phyloP scores from a whole-genome alignment of 2,888 invertebrate species.

The Cerastoderma edule region DNA sequence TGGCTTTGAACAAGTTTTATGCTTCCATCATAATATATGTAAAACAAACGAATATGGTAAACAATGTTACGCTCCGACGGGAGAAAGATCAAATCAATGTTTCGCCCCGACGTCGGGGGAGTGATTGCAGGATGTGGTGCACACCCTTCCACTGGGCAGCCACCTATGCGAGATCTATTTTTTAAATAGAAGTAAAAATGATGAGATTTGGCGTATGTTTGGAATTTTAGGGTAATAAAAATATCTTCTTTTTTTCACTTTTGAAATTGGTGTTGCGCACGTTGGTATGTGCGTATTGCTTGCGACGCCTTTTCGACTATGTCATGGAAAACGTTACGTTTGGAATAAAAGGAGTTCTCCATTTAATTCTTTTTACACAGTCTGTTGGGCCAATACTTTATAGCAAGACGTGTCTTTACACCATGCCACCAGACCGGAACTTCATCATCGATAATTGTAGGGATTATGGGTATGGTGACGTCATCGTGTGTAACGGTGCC shows the following conservation, averaged over 20 bases:
- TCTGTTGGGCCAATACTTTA: constrained; percentile 78
- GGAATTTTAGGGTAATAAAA: not conserved
- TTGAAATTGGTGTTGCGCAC: not conserved
- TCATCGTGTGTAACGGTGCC: constrained; percentile 80
- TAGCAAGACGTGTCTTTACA: constrained; percentile 81
- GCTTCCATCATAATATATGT: no score
- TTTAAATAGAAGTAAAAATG: not conserved
- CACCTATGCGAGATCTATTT: no score
- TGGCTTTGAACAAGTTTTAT: no score
- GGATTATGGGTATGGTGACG: constrained; percentile 72
- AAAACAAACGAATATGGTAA: no score
- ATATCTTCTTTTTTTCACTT: not conserved
- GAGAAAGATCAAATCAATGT: no score
- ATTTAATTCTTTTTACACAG: constrained; percentile 57
- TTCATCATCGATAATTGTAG: constrained; percentile 80
- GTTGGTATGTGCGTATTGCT: not conserved
- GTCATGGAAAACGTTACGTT: not conserved
- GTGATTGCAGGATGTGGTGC: no score
- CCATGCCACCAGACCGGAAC: constrained; percentile 81
- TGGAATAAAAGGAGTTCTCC: not conserved
- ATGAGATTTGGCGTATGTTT: not conserved
- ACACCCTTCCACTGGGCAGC: no score
- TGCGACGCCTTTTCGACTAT: not conserved
- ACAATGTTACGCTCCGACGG: no score
- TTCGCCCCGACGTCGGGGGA: no score